Evolutionary conservation across 2,113 vertebrate species (phyloP), one percentile per base, ranked within the genome.

Genomic region (Crotalus helleri): DNA sequence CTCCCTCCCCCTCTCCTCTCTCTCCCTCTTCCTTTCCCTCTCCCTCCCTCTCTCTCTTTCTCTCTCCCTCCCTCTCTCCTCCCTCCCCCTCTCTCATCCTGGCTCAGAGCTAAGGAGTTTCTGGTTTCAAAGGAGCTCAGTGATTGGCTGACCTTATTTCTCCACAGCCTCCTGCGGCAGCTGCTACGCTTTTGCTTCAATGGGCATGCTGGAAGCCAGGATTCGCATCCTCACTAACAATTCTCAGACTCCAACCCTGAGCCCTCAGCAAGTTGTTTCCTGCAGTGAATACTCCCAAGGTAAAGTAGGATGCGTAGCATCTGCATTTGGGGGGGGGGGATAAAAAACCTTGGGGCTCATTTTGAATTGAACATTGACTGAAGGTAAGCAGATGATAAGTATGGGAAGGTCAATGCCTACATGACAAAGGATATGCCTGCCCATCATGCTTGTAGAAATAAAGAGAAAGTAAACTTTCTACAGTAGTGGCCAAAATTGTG

Each of bases 281-380:
- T 99, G 99, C 93, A 99, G 99, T 15, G 94, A 98, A 23, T 99
- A 99, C 93, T 98, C 99, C 91, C 99, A 99, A 98, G 99, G 99
- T 99, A 97, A 74, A 96, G 95, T 90, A 29, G 17, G 29, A 11
- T 26, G 49, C 2, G 15, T 17, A 9, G 8, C 54, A 13, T 61
- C 58, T 88, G 87, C 15, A 7, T 69, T 61, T 24, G 0, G 58
- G 58, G 58, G 58, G 3, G 3, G 0, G 1, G 1, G 12, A 10
- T 10, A 55, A 15, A 3, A 23, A 87, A 26, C n/a, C 90, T 44
- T 12, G 39, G 39, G 39, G 7, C 10, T 13, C 6, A 64, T 44
- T 54, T 61, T 90, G 59, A 53, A n/a, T 39, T n/a, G 53, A 7
- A 33, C 51, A 91, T 19, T 1, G 39, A 15, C 64, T 69, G 61